Base-by-base conservation (phyloP, 1,140 invertebrate genomes). In the Chelonus insularis region DNA sequence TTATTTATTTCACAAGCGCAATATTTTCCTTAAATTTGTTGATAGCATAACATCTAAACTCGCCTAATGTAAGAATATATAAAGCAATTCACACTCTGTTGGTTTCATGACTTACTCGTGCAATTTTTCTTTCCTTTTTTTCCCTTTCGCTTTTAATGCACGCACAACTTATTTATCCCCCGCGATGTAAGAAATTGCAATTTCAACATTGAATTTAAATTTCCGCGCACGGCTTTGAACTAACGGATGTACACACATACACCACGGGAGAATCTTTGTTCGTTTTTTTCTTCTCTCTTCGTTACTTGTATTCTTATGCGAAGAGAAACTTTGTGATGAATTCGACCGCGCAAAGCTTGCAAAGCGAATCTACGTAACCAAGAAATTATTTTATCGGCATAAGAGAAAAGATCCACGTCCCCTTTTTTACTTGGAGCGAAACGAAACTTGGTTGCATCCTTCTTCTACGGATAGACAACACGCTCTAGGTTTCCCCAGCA, bases 121-220 rank as follows among this genome's bases (percentile, higher is more conserved):
- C 25, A 29, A 29, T 29, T 29, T 29, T 29, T 29, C 25, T 29
- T 29, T 29, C 25, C 25, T 4, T 43, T 18, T 43, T 12, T 39
- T 14, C 37, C 41, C 41, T 20, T 16, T 16, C 14, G 12, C 1
- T 43, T 20, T 20, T 21, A 45, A 45, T 45, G 6, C 1, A 20
- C 16, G 43, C 12, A 9, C 18, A 39, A 20, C 21, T 32, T 25
- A 8, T 18, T 16, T 25, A 18, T 29, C 18, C 21, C 21, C 45
- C 51, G 54, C 63, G 62, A 62, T 54, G 18, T 63, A 68, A 72
- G 63, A 65, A 68, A 68, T 62, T 63, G 62, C 68, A 71, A 69
- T 71, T 71, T 71, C 62, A 69, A 62, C 66, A 66, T 60, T 65
- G 68, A 64, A 70, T 69, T 70, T 66, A 68, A 72, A 71, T 70